These are phyloP conservation scores for Mesorhabditis sp. DNA, from an alignment of 2,888 invertebrate genomes.

Conservation along the genomic window DNA sequence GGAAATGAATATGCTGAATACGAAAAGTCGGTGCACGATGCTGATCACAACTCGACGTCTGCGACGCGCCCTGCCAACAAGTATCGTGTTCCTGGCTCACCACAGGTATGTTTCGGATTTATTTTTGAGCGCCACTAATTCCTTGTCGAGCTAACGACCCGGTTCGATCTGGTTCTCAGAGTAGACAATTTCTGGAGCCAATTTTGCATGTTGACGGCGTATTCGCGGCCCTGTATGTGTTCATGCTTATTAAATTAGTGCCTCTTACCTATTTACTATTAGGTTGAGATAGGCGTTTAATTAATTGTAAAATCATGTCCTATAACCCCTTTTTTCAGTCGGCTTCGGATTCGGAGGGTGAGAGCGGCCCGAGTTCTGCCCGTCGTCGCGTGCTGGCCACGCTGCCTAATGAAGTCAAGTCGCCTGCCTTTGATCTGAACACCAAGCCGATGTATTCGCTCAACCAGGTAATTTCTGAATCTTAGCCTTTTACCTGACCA, in stretches of 20 bases:
- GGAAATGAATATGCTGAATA: constrained; percentile 8
- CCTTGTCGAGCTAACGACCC: no score
- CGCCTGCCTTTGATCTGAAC: neutral
- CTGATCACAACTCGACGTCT: neutral
- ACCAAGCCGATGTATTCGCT: constrained; percentile 41
- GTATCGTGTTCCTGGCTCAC: constrained; percentile 20
- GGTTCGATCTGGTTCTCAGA: no score
- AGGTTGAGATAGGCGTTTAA: no score
- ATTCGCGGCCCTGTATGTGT: no score
- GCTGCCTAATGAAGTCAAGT: neutral
- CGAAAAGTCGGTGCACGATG: neutral
- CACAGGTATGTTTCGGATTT: constrained; percentile 11
- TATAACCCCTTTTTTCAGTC: constrained; percentile 33
- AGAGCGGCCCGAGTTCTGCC: constrained; percentile 14
- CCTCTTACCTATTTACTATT: no score
- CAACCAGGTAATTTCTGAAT: constrained; percentile 25
- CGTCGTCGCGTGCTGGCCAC: neutral
- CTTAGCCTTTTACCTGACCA: neutral
- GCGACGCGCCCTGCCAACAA: constrained; percentile 13
- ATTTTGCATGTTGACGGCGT: no score
- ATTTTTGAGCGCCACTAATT: no score
- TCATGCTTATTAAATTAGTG: no score
- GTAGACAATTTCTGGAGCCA: no score
- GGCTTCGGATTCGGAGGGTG: constrained; percentile 52
- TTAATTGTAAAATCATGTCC: no score